Conservation (phyloP, 1,140 invertebrate species). For the Drosophila setifemur region DNA sequence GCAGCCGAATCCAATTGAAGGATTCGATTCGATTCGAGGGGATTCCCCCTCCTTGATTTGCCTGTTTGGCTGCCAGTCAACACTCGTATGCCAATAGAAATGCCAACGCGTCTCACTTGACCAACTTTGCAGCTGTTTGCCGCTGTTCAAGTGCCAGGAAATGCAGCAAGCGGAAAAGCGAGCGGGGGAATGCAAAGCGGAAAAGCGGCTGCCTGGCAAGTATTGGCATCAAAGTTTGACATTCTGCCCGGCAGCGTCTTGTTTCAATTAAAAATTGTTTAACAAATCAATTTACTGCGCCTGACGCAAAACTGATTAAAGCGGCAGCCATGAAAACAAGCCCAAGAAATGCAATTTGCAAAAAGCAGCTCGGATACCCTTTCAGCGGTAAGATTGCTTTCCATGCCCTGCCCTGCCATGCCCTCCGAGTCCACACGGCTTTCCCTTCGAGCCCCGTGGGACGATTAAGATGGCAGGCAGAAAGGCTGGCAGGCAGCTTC, state of each 20-base stretch:
- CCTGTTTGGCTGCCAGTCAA: constrained; percentile 47
- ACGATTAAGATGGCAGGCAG: constrained; percentile 46
- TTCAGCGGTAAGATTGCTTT: not conserved
- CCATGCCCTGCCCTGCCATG: not conserved
- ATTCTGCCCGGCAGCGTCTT: constrained; percentile 50
- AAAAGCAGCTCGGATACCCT: constrained; percentile 8
- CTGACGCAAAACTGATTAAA: constrained; percentile 57
- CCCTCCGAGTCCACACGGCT: constrained; percentile 22
- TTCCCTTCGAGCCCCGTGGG: constrained; percentile 48
- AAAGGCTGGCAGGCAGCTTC: constrained; percentile 29
- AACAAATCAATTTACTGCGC: constrained; percentile 70
- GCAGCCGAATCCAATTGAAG: too few relatives aligned
- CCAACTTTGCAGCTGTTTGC: constrained; percentile 27
- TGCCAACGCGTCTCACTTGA: constrained; percentile 55
- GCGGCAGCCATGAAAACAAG: constrained; percentile 16
- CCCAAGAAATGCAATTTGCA: constrained; percentile 60
- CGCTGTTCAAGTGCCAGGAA: constrained; percentile 19
- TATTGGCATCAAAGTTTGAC: constrained; percentile 55
- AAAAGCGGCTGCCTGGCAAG: constrained; percentile 35
- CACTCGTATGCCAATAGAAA: constrained; percentile 63
- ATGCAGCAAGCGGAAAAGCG: not conserved
- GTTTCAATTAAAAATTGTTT: constrained; percentile 79
- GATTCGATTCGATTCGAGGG: not conserved
- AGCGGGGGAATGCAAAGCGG: not conserved
- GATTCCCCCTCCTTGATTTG: not conserved